phyloP scores from a whole-genome alignment of 1,140 invertebrate genomes.

The Tetranychus cinnabarinus region DNA sequence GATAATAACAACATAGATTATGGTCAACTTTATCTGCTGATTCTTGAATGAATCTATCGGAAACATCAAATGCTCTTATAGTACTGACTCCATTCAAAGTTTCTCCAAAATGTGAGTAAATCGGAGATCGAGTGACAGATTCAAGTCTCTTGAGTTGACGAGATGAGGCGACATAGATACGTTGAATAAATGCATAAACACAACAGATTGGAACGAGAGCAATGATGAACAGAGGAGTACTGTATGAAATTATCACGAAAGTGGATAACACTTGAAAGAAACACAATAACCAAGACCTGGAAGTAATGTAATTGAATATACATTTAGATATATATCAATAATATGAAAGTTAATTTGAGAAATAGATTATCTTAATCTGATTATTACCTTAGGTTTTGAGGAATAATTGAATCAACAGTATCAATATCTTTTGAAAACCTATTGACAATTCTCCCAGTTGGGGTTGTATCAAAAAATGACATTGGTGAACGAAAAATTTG shows the following conservation, averaged over 20 bases:
- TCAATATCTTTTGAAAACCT: constrained; percentile 28
- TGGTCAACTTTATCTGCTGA: constrained; percentile 30
- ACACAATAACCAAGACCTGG: constrained; percentile 17
- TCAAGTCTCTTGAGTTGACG: constrained; percentile 28
- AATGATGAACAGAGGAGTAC: constrained; percentile 55
- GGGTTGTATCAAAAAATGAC: constrained; percentile 25
- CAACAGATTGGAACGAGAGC: constrained; percentile 60
- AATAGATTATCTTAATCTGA: constrained; percentile 15
- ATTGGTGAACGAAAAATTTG: constrained; percentile 20
- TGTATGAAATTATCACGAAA: constrained; percentile 32
- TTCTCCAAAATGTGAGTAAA: constrained; percentile 27
- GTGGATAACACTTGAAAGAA: constrained; percentile 51
- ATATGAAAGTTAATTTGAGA: background rate
- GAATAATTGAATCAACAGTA: constrained; percentile 18
- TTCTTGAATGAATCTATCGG: constrained; percentile 17
- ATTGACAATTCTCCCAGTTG: constrained; percentile 30
- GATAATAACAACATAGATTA: constrained; percentile 65
- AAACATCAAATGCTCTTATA: constrained; percentile 20
- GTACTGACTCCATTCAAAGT: constrained; percentile 20
- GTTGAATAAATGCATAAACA: constrained; percentile 33
- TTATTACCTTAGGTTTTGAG: constrained; percentile 24
- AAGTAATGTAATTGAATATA: background rate
- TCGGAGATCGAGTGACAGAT: constrained; percentile 25
- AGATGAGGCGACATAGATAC: constrained; percentile 25
- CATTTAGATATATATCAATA: background rate